phyloP scores from a whole-genome alignment of 1,140 invertebrate species.

The Phocides pigmalion region DNA sequence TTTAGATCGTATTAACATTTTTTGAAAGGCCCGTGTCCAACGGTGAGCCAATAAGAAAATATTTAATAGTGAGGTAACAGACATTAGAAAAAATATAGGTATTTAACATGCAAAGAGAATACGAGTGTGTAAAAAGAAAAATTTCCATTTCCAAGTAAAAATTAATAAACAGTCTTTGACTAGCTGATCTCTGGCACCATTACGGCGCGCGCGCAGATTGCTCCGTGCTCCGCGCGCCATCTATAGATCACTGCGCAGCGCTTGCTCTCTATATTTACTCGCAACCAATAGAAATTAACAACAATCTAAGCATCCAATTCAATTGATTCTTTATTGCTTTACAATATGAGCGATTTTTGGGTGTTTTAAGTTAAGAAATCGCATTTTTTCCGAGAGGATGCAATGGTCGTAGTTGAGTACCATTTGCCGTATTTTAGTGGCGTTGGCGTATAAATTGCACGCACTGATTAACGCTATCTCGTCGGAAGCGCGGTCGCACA shows the following conservation, averaged over 20 bases:
- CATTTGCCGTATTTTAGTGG: constrained; percentile 64
- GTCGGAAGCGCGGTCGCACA: constrained; percentile 55
- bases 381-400: constrained; percentile 53
- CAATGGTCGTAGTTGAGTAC: constrained; percentile 51
- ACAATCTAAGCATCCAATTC: constrained; percentile 22
- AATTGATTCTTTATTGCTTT: constrained; percentile 39
- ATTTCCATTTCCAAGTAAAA: neutral
- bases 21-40: too few species aligned
- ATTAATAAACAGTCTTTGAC: constrained; percentile 36
- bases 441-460: constrained; percentile 63
- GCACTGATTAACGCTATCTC: constrained; percentile 69
- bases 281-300: constrained; percentile 66
- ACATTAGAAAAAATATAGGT: too few species aligned
- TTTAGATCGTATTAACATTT: too few species aligned
- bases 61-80: too few species aligned
- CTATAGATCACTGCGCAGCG: constrained; percentile 75
- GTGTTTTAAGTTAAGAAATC: constrained; percentile 37
- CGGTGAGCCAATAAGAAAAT: too few species aligned
- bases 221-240: constrained; percentile 61
- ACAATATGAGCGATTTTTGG: constrained; percentile 38
- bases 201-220: constrained; percentile 59
- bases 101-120: too few species aligned
- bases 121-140: neutral
- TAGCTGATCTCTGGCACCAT: constrained; percentile 55
- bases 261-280: constrained; percentile 68